These are phyloP conservation scores for Bujurquina vittata DNA, from an alignment of 2,113 vertebrate species.

Conservation along the genomic window DNA sequence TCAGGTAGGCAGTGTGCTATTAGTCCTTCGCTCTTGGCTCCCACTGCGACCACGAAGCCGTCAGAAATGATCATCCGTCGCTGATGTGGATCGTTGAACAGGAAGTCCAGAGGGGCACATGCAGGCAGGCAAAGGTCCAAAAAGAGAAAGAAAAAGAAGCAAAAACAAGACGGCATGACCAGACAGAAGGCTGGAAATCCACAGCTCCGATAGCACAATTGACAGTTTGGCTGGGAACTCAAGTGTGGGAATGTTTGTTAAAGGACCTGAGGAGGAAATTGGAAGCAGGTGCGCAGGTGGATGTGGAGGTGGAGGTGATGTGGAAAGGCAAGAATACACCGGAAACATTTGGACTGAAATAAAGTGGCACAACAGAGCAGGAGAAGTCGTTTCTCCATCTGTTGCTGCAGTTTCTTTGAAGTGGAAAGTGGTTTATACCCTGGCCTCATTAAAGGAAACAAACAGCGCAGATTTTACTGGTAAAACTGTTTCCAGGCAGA, in stretches of 20 bases:
- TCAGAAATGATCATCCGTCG: neutral
- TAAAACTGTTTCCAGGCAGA: neutral
- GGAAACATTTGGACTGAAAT: neutral
- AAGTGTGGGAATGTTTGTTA: neutral
- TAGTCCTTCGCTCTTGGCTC: neutral
- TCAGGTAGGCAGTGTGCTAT: neutral
- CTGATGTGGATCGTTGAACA: neutral
- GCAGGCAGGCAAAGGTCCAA: neutral
- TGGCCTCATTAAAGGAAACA: neutral
- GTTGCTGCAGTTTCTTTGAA: neutral
- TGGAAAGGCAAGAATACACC: neutral
- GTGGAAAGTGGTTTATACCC: neutral
- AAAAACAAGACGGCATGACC: neutral
- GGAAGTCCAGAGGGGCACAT: rapidly evolving
- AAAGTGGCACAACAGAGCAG: neutral
- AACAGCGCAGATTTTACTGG: neutral
- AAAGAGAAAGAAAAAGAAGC: neutral
- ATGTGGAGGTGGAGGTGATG: slow-evolving; percentile 14
- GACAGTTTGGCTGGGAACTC: neutral
- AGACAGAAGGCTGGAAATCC: slow-evolving; percentile 3
- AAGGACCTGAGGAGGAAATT: neutral
- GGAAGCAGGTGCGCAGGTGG: slow-evolving; percentile 11
- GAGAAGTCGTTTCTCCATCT: neutral
- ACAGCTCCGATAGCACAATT: neutral
- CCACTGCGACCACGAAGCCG: slow-evolving; percentile 1